Evolutionary conservation across 2,113 vertebrate genomes (phyloP), one percentile per base, ranked within the genome.

Genomic region (Acinonyx jubatus): DNA sequence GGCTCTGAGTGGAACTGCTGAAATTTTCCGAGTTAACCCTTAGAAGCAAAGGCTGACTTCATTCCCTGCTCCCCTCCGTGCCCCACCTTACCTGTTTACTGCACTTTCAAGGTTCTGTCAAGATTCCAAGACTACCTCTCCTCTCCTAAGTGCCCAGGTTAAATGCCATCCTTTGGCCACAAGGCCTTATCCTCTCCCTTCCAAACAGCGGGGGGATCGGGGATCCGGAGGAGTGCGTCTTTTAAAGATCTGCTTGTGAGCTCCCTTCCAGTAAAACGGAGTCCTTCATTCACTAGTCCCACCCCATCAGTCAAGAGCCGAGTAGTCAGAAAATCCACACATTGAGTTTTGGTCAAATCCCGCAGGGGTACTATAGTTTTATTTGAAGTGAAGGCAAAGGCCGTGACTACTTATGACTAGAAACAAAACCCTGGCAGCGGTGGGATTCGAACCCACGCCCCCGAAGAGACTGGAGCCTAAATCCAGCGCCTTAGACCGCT

Each of bases 401-500:
- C 19, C 15, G 4, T 7, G 25, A 18, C 14, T 27, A 18, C 0
- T 8, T 18, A 19, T 0, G 0, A 3, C n/a, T 29, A 13, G 50
- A 50, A 87, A 33, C 15, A 88, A 94, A 84, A 79, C 16, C 0
- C 0, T 98, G 98, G 98, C 97, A 98, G 98, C 96, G 97, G 97
- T 97, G 97, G 98, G 98, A 98, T 97, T 98, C 97, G 97, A 98
- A 98, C 98, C 98, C 98, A 98, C 98, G 97, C 66, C 97, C 41
- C 98, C 97, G 80, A 78, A 97, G 96, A 97, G 96, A 98, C 98
- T 97, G 97, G 97, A 97, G 96, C 96, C 97, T 98, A 97, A 98
- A 96, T 96, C 92, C 92, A 97, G 92, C 86, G 89, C 96, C 96
- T 98, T 97, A 97, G 96, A 98, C 98, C 97, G 95, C 98, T 98